Evolutionary conservation across 2,113 vertebrate genomes (phyloP).

Genomic region (Eidolon helvum): DNA sequence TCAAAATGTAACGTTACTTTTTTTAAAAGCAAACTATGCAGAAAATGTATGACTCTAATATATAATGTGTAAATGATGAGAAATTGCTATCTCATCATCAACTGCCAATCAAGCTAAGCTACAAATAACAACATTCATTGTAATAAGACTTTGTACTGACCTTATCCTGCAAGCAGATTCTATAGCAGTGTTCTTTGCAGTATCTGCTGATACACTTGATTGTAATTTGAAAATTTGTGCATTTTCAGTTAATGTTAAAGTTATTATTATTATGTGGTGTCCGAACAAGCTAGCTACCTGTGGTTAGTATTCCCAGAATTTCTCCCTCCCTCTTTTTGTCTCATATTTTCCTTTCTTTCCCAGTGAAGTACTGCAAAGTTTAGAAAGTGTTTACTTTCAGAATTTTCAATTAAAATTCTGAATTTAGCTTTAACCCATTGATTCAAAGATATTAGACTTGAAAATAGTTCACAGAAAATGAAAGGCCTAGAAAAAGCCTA

Average conservation of each 20-base stretch:
- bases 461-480: neutral
- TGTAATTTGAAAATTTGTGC: neutral
- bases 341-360: neutral
- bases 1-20: neutral
- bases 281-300: neutral
- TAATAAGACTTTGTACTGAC: neutral
- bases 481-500: neutral
- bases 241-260: neutral
- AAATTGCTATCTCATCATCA: neutral
- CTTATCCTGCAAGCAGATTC: neutral
- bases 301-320: neutral
- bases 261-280: neutral
- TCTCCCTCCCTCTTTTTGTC: neutral
- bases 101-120: neutral
- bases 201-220: neutral
- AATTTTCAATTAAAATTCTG: neutral
- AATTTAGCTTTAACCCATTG: neutral
- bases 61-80: neutral
- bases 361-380: neutral
- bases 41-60: neutral
- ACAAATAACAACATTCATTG: neutral
- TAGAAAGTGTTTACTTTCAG: neutral
- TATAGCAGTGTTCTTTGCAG: neutral
- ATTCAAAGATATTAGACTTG: neutral
- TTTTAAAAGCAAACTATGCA: neutral